Evolutionary conservation across 2,797 vertebrate genomes (phyloP), one percentile per base, ranked within the genome.

Genomic region (Rhabdomys pumilio): DNA sequence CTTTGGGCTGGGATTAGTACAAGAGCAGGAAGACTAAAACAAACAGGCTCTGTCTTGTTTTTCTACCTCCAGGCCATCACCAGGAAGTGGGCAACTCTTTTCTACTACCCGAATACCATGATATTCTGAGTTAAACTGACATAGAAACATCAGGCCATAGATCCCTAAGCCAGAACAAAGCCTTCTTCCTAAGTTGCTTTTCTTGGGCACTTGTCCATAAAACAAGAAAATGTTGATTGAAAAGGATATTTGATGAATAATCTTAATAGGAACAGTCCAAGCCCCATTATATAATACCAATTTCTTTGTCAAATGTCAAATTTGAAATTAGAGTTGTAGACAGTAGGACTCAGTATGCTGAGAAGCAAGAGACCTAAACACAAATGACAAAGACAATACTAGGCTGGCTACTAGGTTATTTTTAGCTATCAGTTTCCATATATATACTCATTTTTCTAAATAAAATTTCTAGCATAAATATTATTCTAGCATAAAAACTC

Each of bases 401-500:
- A 47, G 6, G 22, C 69, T 73, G 61, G 22, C 34, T 57, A 63
- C 57, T 75, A 8, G 9, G 34, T 75, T 22, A 34, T 86, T 89
- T 85, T 83, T 29, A 55, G 41, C 17, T 89, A 72, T n/a, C 55
- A 19, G 80, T 77, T 94, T 93, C 13, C 17, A 72, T 20, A 72
- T 73, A 72, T 3, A 38, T 9, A 72, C 38, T 34, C 9, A 41
- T 41, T 80, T 90, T 91, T 83, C 38, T 76, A 44, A 5, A 13
- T 92, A 90, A 53, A 63, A 80, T 94, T 90, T 92, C 80, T 38
- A 79, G 72, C n/a, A 79, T 2, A 90, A 93, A 81, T 72, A 61
- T 57, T 38, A 15, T 50, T 77, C 77, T 86, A 81, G 44, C 57
- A 95, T 63, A 79, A 91, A 84, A 82, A 88, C 34, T 59, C 7